A percentile compares a stretch with the other conserved stretches of the same genome.
Evolutionary conservation across 92 coral and sea anemone species (phyloP).

Genomic region (Blastomussa wellsi): DNA sequence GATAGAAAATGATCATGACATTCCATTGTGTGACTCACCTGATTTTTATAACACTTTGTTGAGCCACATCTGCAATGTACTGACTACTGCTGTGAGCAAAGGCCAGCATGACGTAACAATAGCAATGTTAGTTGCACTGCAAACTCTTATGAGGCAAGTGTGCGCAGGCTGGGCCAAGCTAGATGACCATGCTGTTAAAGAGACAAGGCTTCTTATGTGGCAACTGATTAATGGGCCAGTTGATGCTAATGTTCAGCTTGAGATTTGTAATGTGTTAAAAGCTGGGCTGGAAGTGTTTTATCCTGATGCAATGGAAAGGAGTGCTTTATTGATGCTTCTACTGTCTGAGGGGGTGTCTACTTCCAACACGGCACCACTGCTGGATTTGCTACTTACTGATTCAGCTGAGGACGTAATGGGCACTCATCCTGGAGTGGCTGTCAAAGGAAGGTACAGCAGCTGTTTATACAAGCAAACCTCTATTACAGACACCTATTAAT

Average conservation of each 20-base stretch:
- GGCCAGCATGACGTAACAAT: slow-evolving; percentile 47
- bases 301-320: slow-evolving; percentile 67
- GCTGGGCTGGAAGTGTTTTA: slow-evolving; percentile 78
- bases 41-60: slow-evolving; percentile 37
- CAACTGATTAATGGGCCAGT: slow-evolving; percentile 52
- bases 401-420: slow-evolving; percentile 42
- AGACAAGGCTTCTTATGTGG: slow-evolving; percentile 57
- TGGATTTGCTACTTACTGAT: slow-evolving; percentile 56
- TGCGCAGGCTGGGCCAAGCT: slow-evolving; percentile 24
- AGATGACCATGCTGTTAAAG: slow-evolving; percentile 54
- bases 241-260: slow-evolving; percentile 49
- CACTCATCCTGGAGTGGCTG: slow-evolving; percentile 1
- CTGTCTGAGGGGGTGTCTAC: slow-evolving; percentile 63
- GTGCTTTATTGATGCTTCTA: slow-evolving; percentile 77
- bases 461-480: no score
- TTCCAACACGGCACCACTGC: slow-evolving; percentile 48
- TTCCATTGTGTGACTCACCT: slow-evolving; percentile 14
- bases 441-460: slow-evolving; percentile 54
- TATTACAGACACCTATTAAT: no score
- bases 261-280: slow-evolving; percentile 63
- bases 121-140: slow-evolving; percentile 69
- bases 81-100: slow-evolving; percentile 52
- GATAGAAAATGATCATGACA: slow-evolving; percentile 1
- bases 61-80: slow-evolving; percentile 51
- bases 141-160: slow-evolving; percentile 59